phyloP scores from a whole-genome alignment of 2,113 vertebrate genomes.

The Xenopus borealis region DNA sequence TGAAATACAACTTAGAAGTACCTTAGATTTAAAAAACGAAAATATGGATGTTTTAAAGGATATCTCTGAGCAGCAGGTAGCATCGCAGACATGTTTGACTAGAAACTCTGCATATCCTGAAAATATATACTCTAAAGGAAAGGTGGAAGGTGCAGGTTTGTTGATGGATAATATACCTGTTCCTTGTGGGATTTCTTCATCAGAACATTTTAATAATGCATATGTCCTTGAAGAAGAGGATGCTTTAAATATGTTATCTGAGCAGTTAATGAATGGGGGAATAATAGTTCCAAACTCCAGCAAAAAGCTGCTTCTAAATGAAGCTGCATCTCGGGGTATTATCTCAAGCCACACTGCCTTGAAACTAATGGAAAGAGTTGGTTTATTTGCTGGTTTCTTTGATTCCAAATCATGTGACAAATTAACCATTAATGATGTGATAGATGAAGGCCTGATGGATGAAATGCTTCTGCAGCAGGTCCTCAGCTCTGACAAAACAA shows the following conservation, averaged over 20 bases:
- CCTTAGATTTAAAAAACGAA: not conserved
- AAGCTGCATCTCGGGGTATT: conserved; percentile 72
- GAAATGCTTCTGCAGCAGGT: conserved; percentile 83
- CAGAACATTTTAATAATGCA: not conserved
- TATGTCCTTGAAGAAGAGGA: conserved; percentile 51
- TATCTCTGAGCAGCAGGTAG: not conserved
- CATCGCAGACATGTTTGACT: too few species aligned
- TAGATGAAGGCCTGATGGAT: conserved; percentile 80
- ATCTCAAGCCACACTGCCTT: conserved; percentile 79
- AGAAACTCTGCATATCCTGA: not conserved
- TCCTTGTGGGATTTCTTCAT: not conserved
- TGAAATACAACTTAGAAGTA: not conserved
- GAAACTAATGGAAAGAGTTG: conserved; percentile 79
- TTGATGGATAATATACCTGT: not conserved
- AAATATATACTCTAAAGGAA: not conserved
- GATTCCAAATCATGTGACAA: conserved; percentile 69
- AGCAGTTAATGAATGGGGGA: conserved; percentile 74
- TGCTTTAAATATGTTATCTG: conserved; percentile 63
- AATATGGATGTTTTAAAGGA: not conserved
- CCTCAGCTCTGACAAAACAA: conserved; percentile 75
- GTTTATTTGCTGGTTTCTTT: conserved; percentile 86
- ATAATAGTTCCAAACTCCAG: conserved; percentile 65
- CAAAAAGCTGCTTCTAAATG: conserved; percentile 75
- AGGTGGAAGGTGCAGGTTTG: not conserved
- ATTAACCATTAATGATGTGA: conserved; percentile 76